These are phyloP conservation scores for Anagyrus pseudococci DNA, from an alignment of 2,888 invertebrate genomes.

Conservation along the genomic window DNA sequence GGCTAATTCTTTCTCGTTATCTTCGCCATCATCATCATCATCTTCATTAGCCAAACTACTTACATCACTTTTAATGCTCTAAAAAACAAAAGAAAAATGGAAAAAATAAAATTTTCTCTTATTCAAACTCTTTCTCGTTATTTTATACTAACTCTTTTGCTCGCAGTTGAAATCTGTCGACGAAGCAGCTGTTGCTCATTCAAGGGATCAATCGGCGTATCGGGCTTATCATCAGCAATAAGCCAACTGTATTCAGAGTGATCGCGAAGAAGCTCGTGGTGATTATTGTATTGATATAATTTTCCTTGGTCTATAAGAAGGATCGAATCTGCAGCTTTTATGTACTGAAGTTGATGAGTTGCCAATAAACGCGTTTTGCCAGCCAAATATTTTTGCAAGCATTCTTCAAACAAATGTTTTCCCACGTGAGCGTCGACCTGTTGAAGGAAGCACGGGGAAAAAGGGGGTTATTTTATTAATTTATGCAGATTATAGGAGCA, in stretches of 20 bases:
- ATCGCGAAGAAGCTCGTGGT: slow-evolving; percentile 48
- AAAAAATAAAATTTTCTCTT: too few species aligned
- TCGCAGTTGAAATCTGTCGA: slow-evolving; percentile 54
- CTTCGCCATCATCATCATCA: slow-evolving; percentile 43
- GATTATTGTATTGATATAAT: slow-evolving; percentile 46
- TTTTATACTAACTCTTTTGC: slow-evolving; percentile 49
- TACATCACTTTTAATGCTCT: slow-evolving; percentile 55
- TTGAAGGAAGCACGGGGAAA: too few species aligned
- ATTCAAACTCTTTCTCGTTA: too few species aligned
- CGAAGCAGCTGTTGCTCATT: too few species aligned
- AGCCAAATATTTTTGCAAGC: slow-evolving; percentile 70
- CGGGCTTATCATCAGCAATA: slow-evolving; percentile 43
- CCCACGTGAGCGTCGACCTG: slow-evolving; percentile 77
- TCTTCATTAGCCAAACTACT: slow-evolving; percentile 47
- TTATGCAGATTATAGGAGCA: too few species aligned
- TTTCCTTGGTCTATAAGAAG: slow-evolving; percentile 65
- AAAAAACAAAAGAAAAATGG: neutral
- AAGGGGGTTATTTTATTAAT: too few species aligned
- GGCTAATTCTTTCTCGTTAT: slow-evolving; percentile 39
- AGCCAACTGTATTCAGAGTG: slow-evolving; percentile 53
- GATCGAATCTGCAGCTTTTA: slow-evolving; percentile 64
- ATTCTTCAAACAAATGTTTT: slow-evolving; percentile 77
- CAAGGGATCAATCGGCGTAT: neutral
- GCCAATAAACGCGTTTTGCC: slow-evolving; percentile 77
- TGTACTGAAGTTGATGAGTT: slow-evolving; percentile 78